Conservation (phyloP, 2,113 vertebrate species). For the Calyptommatus sinebrachiatus region DNA sequence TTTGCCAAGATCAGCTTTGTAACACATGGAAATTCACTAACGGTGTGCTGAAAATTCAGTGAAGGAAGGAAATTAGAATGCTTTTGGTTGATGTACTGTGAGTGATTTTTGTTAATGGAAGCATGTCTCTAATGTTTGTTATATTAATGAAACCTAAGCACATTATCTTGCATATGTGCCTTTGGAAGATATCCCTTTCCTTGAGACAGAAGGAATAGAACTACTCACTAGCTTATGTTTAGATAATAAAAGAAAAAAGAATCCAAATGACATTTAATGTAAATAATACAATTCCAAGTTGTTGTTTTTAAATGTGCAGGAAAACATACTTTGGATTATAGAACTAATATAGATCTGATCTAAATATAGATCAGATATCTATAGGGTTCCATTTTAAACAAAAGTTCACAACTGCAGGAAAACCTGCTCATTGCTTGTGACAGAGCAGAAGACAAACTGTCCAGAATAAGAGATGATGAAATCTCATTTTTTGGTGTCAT, state of each 20-base stretch:
- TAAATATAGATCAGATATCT: background rate
- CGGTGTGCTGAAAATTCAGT: background rate
- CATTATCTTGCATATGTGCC: background rate
- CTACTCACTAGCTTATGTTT: background rate
- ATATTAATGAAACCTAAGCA: background rate
- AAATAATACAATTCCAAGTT: background rate
- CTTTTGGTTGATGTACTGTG: background rate
- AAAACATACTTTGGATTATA: slow-evolving; percentile 3
- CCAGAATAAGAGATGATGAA: background rate
- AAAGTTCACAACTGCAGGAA: slow-evolving; percentile 17
- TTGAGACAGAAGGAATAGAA: accelerated
- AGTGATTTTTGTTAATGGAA: background rate
- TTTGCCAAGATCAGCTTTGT: slow-evolving; percentile 15
- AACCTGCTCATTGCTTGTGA: background rate
- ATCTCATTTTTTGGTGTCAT: no score
- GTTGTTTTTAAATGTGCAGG: background rate
- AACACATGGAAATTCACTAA: background rate
- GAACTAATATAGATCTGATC: background rate
- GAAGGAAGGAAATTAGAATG: background rate
- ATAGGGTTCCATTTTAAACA: background rate
- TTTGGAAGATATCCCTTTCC: background rate
- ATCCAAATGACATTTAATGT: background rate
- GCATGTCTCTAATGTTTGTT: background rate
- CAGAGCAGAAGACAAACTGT: slow-evolving; percentile 25
- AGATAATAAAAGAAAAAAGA: background rate